Percentiles rank a stretch among this genome's conserved stretches.
phyloP scores from a whole-genome alignment of 2,888 invertebrate genomes.

The Sinopyrophorus schimmeli region DNA sequence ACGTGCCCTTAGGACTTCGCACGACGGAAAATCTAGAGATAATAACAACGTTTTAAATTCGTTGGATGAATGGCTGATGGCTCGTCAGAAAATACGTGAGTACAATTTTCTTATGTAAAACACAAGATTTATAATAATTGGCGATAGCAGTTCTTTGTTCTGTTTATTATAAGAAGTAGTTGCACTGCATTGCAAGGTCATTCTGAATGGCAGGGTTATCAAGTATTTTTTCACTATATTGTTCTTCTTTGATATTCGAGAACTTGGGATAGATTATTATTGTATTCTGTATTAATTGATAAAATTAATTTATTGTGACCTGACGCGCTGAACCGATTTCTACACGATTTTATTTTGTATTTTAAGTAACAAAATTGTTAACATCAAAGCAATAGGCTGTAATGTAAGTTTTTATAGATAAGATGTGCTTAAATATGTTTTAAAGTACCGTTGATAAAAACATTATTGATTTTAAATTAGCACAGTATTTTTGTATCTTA shows the following conservation, averaged over 20 bases:
- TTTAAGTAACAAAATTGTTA: too few species aligned
- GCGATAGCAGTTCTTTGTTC: not conserved
- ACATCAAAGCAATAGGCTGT: too few species aligned
- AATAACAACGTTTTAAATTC: slow-evolving; percentile 55
- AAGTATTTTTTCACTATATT: not conserved
- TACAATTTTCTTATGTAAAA: too few species aligned
- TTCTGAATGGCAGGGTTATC: slow-evolving; percentile 5
- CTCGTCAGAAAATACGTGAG: slow-evolving; percentile 56
- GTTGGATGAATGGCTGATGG: slow-evolving; percentile 61
- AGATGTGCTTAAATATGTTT: too few species aligned
- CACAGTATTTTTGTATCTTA: too few species aligned
- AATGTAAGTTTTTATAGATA: too few species aligned
- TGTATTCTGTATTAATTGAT: too few species aligned
- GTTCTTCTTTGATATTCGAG: not conserved
- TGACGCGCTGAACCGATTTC: slow-evolving; percentile 2
- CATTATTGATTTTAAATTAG: too few species aligned
- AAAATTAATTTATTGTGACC: slow-evolving; percentile 1
- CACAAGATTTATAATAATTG: not conserved
- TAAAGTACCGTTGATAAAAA: too few species aligned
- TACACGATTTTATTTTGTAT: too few species aligned
- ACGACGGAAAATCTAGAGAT: slow-evolving; percentile 52
- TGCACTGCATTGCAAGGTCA: slow-evolving; percentile 5
- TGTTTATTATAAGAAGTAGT: slow-evolving; percentile 3
- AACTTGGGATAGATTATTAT: slow-evolving; percentile 2
- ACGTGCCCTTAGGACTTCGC: slow-evolving; percentile 58